Base-by-base conservation (phyloP, 1,140 invertebrate genomes). In the Leptinotarsa undecemlineata region DNA sequence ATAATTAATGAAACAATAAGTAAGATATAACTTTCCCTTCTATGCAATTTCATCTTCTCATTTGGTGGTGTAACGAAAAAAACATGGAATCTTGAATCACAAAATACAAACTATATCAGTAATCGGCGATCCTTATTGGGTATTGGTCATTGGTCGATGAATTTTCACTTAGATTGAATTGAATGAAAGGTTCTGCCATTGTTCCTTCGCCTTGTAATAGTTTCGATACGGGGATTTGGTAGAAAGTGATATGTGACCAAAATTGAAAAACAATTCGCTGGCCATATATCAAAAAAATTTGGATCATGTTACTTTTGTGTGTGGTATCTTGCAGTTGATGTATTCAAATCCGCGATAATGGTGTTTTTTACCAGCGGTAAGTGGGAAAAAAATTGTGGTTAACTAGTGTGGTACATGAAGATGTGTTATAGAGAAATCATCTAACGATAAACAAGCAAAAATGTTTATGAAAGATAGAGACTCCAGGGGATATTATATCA, bases 171-270 rank as follows among this genome's bases (percentile, higher is more conserved):
- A 42, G 33, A 42, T 3, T 42, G 33, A 42, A 42, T 42, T 42
- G 33, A 42, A 42, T 42, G 33, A 42, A 42, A 42, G 1, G 33
- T 42, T 33, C n/a, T 21, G 19, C 0, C 64, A 23, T 66, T 66
- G 64, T 17, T 66, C 20, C 17, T 66, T 26, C 14, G 21, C n/a
- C 6, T 19, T 19, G n/a, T 17, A 57, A 57, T 57, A 57, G 15
- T 57, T 57, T 57, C 51, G 51, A n/a, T 19, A 57, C n/a, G 68
- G n/a, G 68, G 47, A 42, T 20, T 20, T 19, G 17, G 47, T 47
- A 69, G 68, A 69, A 69, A 69, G 68, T 57, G 47, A 48, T 69
- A 69, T 69, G 68, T 69, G 68, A 69, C 48, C 6, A 48, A 69
- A 69, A 69, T 69, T 33, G 48, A 23, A 69, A 69, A 19, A 48